Evolutionary conservation across 2,113 vertebrate species (phyloP), one percentile per base, ranked within the genome.

Genomic region (Terrapene triunguis): DNA sequence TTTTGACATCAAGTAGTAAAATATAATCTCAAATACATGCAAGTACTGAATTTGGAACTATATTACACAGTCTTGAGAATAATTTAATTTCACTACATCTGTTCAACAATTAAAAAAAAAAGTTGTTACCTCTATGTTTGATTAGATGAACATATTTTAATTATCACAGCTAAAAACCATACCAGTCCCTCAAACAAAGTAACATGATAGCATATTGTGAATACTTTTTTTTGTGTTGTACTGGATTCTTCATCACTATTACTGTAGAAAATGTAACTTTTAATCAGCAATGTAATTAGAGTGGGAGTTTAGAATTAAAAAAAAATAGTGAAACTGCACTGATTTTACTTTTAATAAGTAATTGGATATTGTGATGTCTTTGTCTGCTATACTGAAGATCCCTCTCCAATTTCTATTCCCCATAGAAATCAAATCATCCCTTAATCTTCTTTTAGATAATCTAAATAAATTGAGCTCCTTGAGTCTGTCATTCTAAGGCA

Each of bases 341-440:
- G 2, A 54, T 69, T 44, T 44, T 16, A 69, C 53, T n/a, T 53
- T 0, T 78, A 88, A 62, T n/a, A 74, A 80, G 21, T 0, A 53
- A 27, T 29, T 42, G 62, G 10, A 32, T 21, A 25, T 5, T 0
- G 0, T 25, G 69, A 83, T 5, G 59, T 14, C 5, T 72, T 6
- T 88, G 57, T n/a, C n/a, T 80, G 6, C 22, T 59, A 59, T 16
- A 53, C 29, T 72, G 44, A 80, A 82, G 24, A 80, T 9, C 11
- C n/a, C 3, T 50, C 24, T 10, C 81, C 83, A 86, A 86, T 57
- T n/a, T 76, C 5, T 2, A 32, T 84, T 88, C 48, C 42, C 69
- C 50, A 65, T 9, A 11, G 8, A 87, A 10, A 79, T 69, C 24
- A 78, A 85, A 88, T 32, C 5, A 88, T 3, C 8, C 27, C 4